Evolutionary conservation across 1,140 invertebrate species (phyloP).

Genomic region (Neodiprion virginianus): DNA sequence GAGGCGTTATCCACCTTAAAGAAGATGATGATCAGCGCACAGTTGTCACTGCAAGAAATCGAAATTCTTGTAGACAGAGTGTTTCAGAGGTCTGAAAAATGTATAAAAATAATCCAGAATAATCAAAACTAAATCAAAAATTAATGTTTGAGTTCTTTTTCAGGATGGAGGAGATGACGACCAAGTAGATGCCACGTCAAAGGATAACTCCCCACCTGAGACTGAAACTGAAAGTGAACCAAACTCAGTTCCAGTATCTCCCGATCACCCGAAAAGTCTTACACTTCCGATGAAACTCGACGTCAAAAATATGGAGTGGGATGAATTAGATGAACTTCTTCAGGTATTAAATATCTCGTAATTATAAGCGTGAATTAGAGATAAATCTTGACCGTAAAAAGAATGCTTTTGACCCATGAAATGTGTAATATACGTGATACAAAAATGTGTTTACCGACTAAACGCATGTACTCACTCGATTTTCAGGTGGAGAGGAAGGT

Average conservation of each 20-base stretch:
- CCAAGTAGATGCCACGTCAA: conserved; percentile 36
- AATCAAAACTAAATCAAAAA: neutral
- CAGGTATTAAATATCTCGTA: conserved; percentile 55
- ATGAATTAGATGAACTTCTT: conserved; percentile 74
- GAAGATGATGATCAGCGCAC: conserved; percentile 86
- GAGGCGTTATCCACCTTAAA: conserved; percentile 83
- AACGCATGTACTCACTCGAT: neutral
- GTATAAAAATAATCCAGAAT: conserved; percentile 15
- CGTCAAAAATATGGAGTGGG: conserved; percentile 71
- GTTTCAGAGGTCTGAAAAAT: conserved; percentile 45
- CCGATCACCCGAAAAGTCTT: conserved; percentile 65
- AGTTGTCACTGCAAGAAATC: conserved; percentile 73
- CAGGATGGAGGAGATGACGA: conserved; percentile 46
- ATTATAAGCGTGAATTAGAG: conserved; percentile 6
- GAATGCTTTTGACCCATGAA: neutral
- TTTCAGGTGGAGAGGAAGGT: conserved; percentile 68
- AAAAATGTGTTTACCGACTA: too few relatives aligned
- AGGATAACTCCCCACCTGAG: conserved; percentile 40
- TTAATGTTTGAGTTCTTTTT: neutral
- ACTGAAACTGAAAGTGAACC: conserved; percentile 43
- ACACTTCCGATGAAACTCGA: conserved; percentile 75
- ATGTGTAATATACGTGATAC: too few relatives aligned
- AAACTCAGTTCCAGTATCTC: conserved; percentile 56
- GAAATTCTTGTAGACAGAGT: conserved; percentile 70
- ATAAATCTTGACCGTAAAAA: neutral